Evolutionary conservation across 2,797 vertebrate species (phyloP).

Genomic region (Numenius phaeopus): DNA sequence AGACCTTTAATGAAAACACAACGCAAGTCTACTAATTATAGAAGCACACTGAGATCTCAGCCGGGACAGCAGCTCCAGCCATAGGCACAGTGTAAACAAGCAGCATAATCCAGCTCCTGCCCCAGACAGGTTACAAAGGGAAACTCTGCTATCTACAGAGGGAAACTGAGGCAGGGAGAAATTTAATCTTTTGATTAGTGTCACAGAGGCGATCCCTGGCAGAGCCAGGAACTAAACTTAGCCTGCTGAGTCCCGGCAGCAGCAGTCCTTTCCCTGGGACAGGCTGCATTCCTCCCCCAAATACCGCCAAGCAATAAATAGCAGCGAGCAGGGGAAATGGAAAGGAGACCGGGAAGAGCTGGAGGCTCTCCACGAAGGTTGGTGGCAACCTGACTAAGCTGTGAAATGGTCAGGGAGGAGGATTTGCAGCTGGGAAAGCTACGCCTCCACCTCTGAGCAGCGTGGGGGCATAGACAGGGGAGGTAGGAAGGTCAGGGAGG

Average conservation of each 20-base stretch:
- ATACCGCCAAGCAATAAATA: slow-evolving; percentile 25
- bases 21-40: background rate
- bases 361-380: background rate
- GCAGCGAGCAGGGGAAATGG: background rate
- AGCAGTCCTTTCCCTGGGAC: background rate
- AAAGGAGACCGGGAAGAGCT: background rate
- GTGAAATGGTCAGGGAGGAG: background rate
- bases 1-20: background rate
- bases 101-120: background rate
- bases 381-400: background rate
- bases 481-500: background rate
- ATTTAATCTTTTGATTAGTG: slow-evolving; percentile 20
- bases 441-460: background rate
- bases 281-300: slow-evolving; percentile 41
- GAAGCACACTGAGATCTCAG: rapidly evolving
- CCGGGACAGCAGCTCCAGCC: background rate
- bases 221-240: slow-evolving; percentile 56
- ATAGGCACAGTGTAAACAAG: background rate
- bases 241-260: background rate
- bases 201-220: background rate
- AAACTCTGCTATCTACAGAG: background rate
- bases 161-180: slow-evolving; percentile 60
- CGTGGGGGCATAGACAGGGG: rapidly evolving
- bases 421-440: background rate
- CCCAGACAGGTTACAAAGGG: background rate